A percentile compares a stretch with the other conserved stretches of the same genome.
Conservation (phyloP, 2,888 invertebrate species). For the Baronia brevicornis region DNA sequence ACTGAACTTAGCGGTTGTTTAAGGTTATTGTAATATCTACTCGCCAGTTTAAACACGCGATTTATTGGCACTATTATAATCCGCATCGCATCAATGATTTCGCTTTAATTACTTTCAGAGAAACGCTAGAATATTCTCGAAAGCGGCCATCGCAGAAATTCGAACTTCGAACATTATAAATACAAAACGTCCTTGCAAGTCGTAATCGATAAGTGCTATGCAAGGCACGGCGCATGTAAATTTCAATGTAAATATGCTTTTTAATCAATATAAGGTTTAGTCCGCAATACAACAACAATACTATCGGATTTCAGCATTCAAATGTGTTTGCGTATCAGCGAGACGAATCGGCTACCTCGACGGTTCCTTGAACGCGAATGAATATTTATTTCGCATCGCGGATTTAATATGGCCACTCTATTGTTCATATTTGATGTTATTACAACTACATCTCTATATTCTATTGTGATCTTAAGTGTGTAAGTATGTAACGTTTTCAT, state of each 20-base stretch:
- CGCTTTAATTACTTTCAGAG: conserved; percentile 21
- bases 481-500: too few species aligned
- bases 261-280: conserved; percentile 63
- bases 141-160: neutral
- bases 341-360: conserved; percentile 43
- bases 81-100: conserved; percentile 16
- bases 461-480: too few species aligned
- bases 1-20: too few species aligned
- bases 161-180: conserved; percentile 19
- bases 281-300: conserved; percentile 50
- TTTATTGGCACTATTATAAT: neutral
- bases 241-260: conserved; percentile 60
- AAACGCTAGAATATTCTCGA: conserved; percentile 13
- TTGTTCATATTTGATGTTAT: conserved; percentile 56
- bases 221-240: conserved; percentile 69
- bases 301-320: conserved; percentile 58
- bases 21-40: too few species aligned
- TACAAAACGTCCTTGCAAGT: conserved; percentile 29
- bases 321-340: conserved; percentile 53
- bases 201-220: conserved; percentile 62
- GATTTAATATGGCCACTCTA: conserved; percentile 38
- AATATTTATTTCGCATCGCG: conserved; percentile 63
- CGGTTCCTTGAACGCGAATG: conserved; percentile 50
- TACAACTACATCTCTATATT: too few species aligned
- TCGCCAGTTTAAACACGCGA: conserved; percentile 14